Conservation (phyloP, 2,888 invertebrate species). For the Peribatodes rhomboidaria region DNA sequence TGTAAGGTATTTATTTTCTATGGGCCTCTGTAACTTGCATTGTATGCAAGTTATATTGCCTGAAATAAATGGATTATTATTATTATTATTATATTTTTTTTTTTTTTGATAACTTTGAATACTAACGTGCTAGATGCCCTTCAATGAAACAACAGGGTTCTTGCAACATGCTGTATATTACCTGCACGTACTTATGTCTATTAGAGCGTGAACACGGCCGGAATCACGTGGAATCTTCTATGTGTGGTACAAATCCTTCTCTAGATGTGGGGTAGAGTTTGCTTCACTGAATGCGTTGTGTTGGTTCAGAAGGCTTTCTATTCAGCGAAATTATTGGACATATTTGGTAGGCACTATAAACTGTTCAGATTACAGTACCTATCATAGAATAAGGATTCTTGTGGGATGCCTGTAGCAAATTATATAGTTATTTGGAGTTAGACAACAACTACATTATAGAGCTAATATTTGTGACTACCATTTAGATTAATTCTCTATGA, state of each 20-base stretch:
- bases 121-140: too few species aligned
- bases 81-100: too few species aligned
- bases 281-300: neutral
- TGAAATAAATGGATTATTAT: too few species aligned
- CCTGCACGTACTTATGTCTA: conserved; percentile 1
- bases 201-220: neutral
- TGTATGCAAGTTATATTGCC: too few species aligned
- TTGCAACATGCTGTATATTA: conserved; percentile 4
- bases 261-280: neutral
- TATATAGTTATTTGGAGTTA: neutral
- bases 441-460: too few species aligned
- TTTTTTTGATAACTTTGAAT: too few species aligned
- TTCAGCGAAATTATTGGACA: conserved; percentile 4
- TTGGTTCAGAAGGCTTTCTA: neutral
- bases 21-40: too few species aligned
- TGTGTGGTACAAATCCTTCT: conserved; percentile 5
- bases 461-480: neutral
- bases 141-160: too few species aligned
- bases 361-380: too few species aligned
- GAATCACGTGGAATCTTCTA: conserved; percentile 7
- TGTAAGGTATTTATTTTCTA: too few species aligned
- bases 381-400: neutral
- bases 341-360: too few species aligned
- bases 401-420: neutral
- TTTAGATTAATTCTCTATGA: neutral